Conservation (phyloP, 2,113 vertebrate genomes). For the Opisthocomus hoazin region DNA sequence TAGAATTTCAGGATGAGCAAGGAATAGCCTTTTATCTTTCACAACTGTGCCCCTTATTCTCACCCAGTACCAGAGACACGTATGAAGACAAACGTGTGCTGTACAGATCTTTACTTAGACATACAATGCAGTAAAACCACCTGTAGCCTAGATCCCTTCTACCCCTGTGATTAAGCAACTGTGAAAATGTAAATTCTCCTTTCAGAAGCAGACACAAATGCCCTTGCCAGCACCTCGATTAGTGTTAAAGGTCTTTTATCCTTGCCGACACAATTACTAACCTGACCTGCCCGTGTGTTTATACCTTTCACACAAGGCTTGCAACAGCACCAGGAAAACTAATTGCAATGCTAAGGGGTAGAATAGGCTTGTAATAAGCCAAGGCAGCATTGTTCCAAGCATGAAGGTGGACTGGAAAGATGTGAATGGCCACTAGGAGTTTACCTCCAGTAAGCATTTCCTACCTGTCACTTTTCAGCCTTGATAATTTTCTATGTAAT, state of each 20-base stretch:
- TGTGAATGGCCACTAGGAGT: neutral
- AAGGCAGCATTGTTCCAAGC: neutral
- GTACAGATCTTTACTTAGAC: neutral
- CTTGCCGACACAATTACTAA: neutral
- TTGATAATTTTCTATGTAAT: neutral
- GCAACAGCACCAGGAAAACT: neutral
- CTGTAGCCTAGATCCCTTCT: neutral
- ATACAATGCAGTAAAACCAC: neutral
- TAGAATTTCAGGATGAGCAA: neutral
- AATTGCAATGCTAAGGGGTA: neutral
- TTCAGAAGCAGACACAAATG: neutral
- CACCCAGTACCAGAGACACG: neutral
- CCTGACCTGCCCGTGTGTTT: neutral
- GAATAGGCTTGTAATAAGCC: neutral
- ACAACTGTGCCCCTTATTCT: neutral
- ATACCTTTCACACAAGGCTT: neutral
- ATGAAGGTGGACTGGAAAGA: neutral
- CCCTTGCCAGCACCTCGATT: neutral
- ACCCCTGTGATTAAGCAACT: neutral
- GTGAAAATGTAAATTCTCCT: neutral
- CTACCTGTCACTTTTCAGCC: neutral
- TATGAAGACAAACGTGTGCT: neutral
- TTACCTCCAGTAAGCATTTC: neutral
- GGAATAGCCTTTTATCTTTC: neutral
- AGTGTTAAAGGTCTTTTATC: neutral